Evolutionary conservation across 1,140 invertebrate genomes (phyloP), one percentile per base, ranked within the genome.

Genomic region (Listronotus oregonensis): DNA sequence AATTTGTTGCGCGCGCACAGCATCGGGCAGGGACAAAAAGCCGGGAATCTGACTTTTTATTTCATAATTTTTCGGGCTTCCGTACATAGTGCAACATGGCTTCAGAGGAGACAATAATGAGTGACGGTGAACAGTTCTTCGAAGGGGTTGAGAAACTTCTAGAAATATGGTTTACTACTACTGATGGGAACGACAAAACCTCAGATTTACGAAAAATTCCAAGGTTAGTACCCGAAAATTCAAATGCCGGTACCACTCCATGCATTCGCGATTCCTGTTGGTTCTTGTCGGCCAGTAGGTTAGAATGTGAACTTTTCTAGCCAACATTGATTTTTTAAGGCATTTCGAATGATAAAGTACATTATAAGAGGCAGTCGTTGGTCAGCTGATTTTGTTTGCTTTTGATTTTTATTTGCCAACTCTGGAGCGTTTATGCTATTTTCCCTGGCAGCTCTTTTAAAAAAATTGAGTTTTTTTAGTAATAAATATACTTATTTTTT

Each of bases 81-180:
- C 27, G 39, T 55, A 8, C 46, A 18, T 27, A 27, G 21, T 3
- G 21, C 21, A 32, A 17, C n/a, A 61, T 61, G 57, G 64, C 64
- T 54, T 60, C 64, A 21, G 47, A 66, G 31, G 64, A 66, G 18
- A 60, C 64, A 39, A 55, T 55, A 55, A 60, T 66, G 57, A 66
- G 57, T 59, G 57, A 73, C 56, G 69, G 82, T 78, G 85, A 86
- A 67, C 87, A 93, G 75, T 97, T 93, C 81, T 98, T 98, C 82
- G 96, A 98, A 82, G 96, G 96, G 71, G 95, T 97, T 32, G 96
- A 98, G 81, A 98, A 98, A 82, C 84, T 98, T 47, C 85, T 98
- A 49, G 96, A 98, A 83, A 90, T 98, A 75, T 98, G 95, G 95
- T 98, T 98, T 81, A 89, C 88, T 32, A 87, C 87, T 72, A 80